These are phyloP conservation scores for Macrostomum cliftonense DNA, from an alignment of 2,888 invertebrate species.

Conservation along the genomic window DNA sequence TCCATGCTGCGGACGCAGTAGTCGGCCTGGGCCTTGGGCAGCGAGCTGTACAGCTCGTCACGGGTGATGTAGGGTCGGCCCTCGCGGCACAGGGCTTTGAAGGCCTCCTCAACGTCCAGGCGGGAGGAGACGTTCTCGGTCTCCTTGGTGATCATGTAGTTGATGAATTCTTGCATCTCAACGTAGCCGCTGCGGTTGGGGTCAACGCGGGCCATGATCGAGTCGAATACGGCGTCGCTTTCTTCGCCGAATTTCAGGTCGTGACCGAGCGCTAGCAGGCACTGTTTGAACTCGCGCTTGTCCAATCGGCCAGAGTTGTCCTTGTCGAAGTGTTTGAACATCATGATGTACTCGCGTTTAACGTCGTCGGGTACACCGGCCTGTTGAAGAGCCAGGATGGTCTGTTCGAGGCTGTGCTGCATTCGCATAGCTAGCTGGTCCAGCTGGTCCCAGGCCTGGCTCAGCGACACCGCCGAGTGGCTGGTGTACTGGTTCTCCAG, in stretches of 20 bases:
- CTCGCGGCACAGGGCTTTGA: slow-evolving; percentile 81
- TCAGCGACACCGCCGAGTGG: slow-evolving; percentile 65
- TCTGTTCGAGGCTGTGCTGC: slow-evolving; percentile 98
- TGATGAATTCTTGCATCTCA: slow-evolving; percentile 89
- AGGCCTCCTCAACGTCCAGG: slow-evolving; percentile 97
- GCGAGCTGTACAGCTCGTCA: slow-evolving; percentile 67
- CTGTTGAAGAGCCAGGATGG: slow-evolving; percentile 73
- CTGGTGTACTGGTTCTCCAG: slow-evolving; percentile 85
- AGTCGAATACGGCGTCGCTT: slow-evolving; percentile 95
- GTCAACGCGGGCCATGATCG: slow-evolving; percentile 60
- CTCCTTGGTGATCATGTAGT: slow-evolving; percentile 99
- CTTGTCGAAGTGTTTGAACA: slow-evolving; percentile 98
- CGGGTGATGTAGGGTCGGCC: slow-evolving; percentile 90
- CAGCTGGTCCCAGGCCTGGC: slow-evolving; percentile 94
- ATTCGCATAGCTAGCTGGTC: slow-evolving; percentile 98
- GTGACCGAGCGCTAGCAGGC: slow-evolving; percentile 89
- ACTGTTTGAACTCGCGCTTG: slow-evolving; percentile 97
- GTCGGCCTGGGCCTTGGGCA: slow-evolving; percentile 98
- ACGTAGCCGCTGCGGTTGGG: slow-evolving; percentile 32
- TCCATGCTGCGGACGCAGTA: slow-evolving; percentile 97
- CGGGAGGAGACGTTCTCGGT: slow-evolving; percentile 98
- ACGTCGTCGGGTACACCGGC: slow-evolving; percentile 89
- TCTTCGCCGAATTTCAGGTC: slow-evolving; percentile 99
- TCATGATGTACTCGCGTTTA: slow-evolving; percentile 82
- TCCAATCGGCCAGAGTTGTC: slow-evolving; percentile 91